Evolutionary conservation across 2,888 invertebrate genomes (phyloP), one percentile per base, ranked within the genome.

Genomic region (Blastobasis adustella): DNA sequence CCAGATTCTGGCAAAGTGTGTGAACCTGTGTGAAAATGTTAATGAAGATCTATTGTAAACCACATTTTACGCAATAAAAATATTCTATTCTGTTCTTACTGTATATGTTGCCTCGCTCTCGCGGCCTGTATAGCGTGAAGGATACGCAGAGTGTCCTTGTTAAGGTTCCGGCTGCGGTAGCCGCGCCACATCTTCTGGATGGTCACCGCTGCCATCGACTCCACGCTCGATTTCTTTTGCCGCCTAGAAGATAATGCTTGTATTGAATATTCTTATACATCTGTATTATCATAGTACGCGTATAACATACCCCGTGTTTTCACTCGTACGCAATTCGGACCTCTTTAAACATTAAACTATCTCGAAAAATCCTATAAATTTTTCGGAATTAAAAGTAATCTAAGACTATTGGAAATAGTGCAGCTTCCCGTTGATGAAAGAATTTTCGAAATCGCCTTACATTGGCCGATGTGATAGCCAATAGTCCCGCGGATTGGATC

Each of bases 161-260:
- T 91, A 8, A 93, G 82, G 65, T 95, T 94, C 63, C 96, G 88
- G 42, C 94, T 93, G 47, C 92, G 90, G 76, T 95, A 96, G 0
- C 96, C 96, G 37, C 96, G 85, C 96, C 96, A 96, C 82, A 94
- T 91, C 77, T 93, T 94, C 81, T 96, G 96, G 69, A 96, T 96
- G 37, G 92, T 92, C 40, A 94, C 91, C 0, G 95, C 96, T 0
- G 96, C 91, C 71, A 75, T 75, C 0, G 73, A 68, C 52, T 87
- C 88, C 4, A 66, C 76, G 47, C 79, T 86, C 72, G 74, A 59
- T 56, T 81, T 83, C 70, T 83, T 85, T 61, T 84, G 84, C 48
- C 54, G 10, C 43, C 53, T 50, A 23, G 23, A 23, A 8, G 2
- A 4, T 3, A 7, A 41, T 41, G 9, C 41, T 7, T 41, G 9